These are phyloP conservation scores for Jaculus jaculus DNA, from an alignment of 2,113 vertebrate genomes.

Conservation along the genomic window DNA sequence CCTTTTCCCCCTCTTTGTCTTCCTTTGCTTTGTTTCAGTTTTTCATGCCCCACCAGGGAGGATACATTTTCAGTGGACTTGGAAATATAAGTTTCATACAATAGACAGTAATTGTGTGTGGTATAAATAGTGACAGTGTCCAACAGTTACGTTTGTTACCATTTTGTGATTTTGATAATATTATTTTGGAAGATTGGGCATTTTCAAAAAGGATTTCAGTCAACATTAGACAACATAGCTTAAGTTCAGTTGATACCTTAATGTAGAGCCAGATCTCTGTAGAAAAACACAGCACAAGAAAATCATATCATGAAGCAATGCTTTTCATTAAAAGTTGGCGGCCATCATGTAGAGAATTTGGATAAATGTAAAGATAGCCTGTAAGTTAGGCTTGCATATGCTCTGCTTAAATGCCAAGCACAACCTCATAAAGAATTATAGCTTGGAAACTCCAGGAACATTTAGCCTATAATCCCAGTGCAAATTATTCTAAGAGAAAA, in stretches of 20 bases:
- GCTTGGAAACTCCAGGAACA: conserved; percentile 68
- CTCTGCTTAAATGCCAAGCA: conserved; percentile 71
- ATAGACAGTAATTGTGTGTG: not conserved
- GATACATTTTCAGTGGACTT: not conserved
- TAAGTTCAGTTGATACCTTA: conserved; percentile 68
- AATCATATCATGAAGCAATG: conserved; percentile 49
- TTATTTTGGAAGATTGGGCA: conserved; percentile 43
- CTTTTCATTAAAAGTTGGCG: conserved; percentile 72
- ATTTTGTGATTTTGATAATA: not conserved
- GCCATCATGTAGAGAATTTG: conserved; percentile 47
- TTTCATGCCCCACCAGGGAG: not conserved
- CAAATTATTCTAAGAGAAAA: conserved; percentile 77
- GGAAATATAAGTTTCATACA: conserved; percentile 17
- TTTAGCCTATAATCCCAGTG: conserved; percentile 75
- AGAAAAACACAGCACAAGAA: conserved; percentile 51
- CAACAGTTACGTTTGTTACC: not conserved
- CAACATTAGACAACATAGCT: conserved; percentile 60
- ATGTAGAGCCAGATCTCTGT: conserved; percentile 51
- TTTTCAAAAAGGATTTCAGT: conserved; percentile 56
- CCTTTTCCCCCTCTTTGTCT: not conserved
- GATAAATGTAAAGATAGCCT: conserved; percentile 57
- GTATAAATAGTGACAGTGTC: not conserved
- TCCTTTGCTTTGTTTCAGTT: conserved; percentile 9
- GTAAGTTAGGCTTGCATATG: conserved; percentile 68
- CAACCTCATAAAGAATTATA: conserved; percentile 73